These are phyloP conservation scores for Pherbina coryleti DNA, from an alignment of 2,888 invertebrate genomes.

Conservation along the genomic window DNA sequence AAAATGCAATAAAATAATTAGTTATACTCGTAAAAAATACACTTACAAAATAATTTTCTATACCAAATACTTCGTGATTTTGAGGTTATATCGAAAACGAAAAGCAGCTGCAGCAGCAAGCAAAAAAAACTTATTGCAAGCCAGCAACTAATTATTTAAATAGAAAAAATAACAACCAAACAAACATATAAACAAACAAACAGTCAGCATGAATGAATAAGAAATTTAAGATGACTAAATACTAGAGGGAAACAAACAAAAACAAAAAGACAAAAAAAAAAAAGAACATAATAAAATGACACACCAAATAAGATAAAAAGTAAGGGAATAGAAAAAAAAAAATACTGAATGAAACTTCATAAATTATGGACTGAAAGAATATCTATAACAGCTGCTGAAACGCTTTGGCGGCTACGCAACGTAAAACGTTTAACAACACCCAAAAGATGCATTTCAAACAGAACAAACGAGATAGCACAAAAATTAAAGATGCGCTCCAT, in stretches of 20 bases:
- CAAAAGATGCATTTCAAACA: neutral
- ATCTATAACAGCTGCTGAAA: neutral
- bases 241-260: constrained; percentile 29
- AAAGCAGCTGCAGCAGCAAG: neutral
- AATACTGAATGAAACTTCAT: neutral
- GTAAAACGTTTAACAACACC: neutral
- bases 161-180: neutral
- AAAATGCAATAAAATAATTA: too few relatives aligned
- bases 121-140: neutral
- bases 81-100: neutral
- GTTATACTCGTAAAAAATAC: too few relatives aligned
- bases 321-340: constrained; percentile 16
- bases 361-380: neutral
- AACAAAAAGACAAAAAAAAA: constrained; percentile 12
- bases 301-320: neutral
- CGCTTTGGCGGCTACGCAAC: neutral
- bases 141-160: neutral
- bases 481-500: neutral
- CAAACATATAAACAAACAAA: neutral
- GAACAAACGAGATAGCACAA: neutral
- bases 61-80: neutral
- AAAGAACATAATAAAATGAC: constrained; percentile 18
- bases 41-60: too few relatives aligned
- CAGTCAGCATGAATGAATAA: neutral
- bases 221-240: neutral